These are phyloP conservation scores for Chloroceryle aenea DNA, from an alignment of 2,113 vertebrate species.

Conservation along the genomic window DNA sequence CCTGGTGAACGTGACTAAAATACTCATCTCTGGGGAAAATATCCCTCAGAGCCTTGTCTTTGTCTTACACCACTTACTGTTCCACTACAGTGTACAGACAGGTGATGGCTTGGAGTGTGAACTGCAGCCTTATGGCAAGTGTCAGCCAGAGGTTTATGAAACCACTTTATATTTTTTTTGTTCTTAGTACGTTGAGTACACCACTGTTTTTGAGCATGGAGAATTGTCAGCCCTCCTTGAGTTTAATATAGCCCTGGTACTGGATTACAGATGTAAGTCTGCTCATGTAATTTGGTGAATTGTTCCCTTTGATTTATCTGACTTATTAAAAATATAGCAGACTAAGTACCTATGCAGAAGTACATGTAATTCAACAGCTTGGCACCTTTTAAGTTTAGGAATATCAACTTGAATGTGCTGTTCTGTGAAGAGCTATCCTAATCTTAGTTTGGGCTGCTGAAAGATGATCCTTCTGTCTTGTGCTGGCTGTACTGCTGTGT, in stretches of 20 bases:
- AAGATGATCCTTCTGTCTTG: not conserved
- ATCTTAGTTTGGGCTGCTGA: not conserved
- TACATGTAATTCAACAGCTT: not conserved
- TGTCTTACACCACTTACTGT: not conserved
- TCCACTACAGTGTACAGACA: not conserved
- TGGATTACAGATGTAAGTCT: not conserved
- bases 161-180: not conserved
- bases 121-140: not conserved
- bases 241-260: not conserved
- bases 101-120: not conserved
- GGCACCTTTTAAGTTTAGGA: not conserved
- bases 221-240: not conserved
- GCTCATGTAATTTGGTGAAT: not conserved
- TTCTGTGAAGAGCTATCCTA: not conserved
- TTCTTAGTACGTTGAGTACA: not conserved
- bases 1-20: not conserved
- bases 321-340: not conserved
- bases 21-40: not conserved
- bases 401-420: not conserved
- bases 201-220: not conserved
- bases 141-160: not conserved
- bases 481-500: not conserved
- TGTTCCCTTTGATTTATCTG: not conserved
- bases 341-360: not conserved
- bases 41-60: not conserved